phyloP scores from a whole-genome alignment of 2,113 vertebrate species.

The Microcebus lehilahytsara region DNA sequence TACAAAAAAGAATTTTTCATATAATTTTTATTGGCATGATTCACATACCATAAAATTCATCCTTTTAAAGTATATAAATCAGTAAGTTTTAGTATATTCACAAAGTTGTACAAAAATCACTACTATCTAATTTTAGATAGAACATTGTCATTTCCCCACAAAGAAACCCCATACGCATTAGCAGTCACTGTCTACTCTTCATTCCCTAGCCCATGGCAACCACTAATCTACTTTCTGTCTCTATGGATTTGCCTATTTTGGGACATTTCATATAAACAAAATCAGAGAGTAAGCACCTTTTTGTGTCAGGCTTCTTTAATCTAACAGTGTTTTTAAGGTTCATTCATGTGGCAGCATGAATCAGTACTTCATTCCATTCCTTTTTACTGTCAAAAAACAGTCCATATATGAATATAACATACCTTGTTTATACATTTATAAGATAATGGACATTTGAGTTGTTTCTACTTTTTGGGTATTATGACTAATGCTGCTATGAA shows the following conservation, averaged over 20 bases:
- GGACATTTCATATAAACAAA: background rate
- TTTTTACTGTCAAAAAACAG: background rate
- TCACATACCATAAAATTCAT: background rate
- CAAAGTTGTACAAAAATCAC: background rate
- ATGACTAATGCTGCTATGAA: background rate
- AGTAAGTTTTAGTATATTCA: background rate
- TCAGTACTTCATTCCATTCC: background rate
- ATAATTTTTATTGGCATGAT: background rate
- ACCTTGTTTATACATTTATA: background rate
- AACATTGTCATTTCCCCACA: background rate
- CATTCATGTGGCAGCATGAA: background rate
- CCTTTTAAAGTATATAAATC: background rate
- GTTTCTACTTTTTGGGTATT: background rate
- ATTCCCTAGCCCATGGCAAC: background rate
- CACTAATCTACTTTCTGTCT: background rate
- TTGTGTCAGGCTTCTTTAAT: background rate
- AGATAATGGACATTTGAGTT: background rate
- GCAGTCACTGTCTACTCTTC: background rate
- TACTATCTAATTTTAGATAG: background rate
- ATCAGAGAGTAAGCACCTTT: background rate
- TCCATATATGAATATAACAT: too few relatives aligned
- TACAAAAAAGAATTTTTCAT: background rate
- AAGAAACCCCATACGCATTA: background rate
- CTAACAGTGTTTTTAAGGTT: background rate
- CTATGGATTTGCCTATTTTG: background rate